Evolutionary conservation across 1,140 invertebrate species (phyloP), one percentile per base, ranked within the genome.

Genomic region (Aleiodes sp.): DNA sequence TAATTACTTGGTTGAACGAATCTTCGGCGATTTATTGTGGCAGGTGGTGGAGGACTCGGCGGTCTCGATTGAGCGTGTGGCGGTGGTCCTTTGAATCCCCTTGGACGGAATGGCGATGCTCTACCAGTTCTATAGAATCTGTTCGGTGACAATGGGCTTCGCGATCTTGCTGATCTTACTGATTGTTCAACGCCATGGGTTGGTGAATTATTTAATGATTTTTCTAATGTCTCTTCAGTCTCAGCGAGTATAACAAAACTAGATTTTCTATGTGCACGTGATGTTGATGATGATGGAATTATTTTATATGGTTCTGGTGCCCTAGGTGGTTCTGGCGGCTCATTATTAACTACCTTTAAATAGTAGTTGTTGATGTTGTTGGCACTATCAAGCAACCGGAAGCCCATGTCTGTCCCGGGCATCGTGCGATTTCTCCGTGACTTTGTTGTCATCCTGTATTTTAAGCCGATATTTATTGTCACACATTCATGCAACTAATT

Each of bases 191-290:
- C 28, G 9, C 37, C 41, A 12, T 57, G 60, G 2, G 16, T 21
- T 16, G 67, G 60, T 10, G 67, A 69, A 24, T 43, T 43, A 16
- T 26, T 43, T 2, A n/a, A 14, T 8, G 67, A 69, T 35, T 76
- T 76, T 7, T 78, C 75, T 28, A 77, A 84, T 21, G 81, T 82
- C 24, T 83, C 81, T 16, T 82, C 80, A 7, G 81, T 70, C 56
- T 90, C 87, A 4, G 88, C 87, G 41, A 91, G 83, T 63, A 91
- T 91, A 33, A 90, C 89, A 76, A 91, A 91, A 61, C 84, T 85
- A 21, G 85, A 82, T 16, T 82, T 79, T 14, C 85, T 75, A 16
- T 84, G 82, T 21, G 80, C 78, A 56, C 84, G 80, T 14, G 78
- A 76, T 62, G 71, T 76, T 41, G 76, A 64, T 7, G 69, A 70